Evolutionary conservation across 2,888 invertebrate genomes (phyloP).

Genomic region (Eurytoma californica): DNA sequence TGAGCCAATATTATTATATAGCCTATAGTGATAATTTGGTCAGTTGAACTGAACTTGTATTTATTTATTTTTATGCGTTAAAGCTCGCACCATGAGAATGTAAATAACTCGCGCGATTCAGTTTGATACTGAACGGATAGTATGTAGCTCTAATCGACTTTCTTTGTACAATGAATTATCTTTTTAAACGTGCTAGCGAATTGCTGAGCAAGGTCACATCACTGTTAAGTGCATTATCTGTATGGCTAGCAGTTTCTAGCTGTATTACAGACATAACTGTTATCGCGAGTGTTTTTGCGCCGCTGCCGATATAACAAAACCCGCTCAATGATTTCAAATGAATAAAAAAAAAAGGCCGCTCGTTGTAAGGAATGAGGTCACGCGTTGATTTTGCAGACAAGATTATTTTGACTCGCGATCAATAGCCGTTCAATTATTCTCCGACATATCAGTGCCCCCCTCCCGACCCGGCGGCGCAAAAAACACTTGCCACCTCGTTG

Average conservation of each 20-base stretch:
- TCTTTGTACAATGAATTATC: too few species aligned
- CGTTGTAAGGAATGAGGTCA: too few species aligned
- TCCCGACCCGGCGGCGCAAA: too few species aligned
- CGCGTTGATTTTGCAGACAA: too few species aligned
- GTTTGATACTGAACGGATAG: slow-evolving; percentile 53
- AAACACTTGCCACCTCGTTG: too few species aligned
- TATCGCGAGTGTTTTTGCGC: slow-evolving; percentile 24
- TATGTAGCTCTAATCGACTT: slow-evolving; percentile 10
- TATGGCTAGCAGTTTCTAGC: not conserved
- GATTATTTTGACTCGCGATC: too few species aligned
- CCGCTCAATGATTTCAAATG: too few species aligned
- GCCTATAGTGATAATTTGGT: slow-evolving; percentile 46
- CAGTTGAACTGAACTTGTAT: slow-evolving; percentile 54
- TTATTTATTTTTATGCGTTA: slow-evolving; percentile 30
- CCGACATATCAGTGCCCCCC: too few species aligned
- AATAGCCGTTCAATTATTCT: too few species aligned
- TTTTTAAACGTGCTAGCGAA: too few species aligned
- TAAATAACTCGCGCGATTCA: slow-evolving; percentile 40
- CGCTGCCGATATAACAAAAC: not conserved
- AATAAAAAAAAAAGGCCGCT: too few species aligned
- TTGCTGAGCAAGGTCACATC: slow-evolving; percentile 46
- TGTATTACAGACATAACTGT: slow-evolving; percentile 20
- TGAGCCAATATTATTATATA: slow-evolving; percentile 35
- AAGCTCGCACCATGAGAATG: slow-evolving; percentile 36
- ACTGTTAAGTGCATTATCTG: slow-evolving; percentile 17